A percentile compares a stretch with the other conserved stretches of the same genome.
Conservation (phyloP, 2,113 vertebrate genomes). For the Rynchops niger region DNA sequence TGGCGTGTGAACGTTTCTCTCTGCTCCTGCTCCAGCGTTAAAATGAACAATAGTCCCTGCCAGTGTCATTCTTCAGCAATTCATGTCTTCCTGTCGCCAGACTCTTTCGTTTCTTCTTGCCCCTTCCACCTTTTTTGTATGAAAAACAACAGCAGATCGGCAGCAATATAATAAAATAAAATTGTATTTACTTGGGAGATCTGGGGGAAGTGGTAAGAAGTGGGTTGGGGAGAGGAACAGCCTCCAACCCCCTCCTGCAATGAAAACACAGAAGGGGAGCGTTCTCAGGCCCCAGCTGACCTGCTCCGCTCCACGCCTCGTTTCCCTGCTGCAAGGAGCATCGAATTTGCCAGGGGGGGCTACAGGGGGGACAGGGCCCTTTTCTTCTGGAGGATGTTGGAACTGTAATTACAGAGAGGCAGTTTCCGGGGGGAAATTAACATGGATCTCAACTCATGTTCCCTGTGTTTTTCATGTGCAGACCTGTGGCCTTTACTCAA, state of each 20-base stretch:
- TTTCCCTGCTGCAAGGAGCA: conserved; percentile 35
- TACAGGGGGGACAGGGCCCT: neutral
- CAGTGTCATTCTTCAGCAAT: conserved; percentile 76
- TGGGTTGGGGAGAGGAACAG: neutral
- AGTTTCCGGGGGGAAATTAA: conserved; percentile 50
- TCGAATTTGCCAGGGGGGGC: conserved; percentile 37
- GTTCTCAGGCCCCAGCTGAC: conserved; percentile 73
- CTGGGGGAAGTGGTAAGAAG: neutral
- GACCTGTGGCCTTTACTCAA: conserved; percentile 14
- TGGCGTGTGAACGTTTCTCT: conserved; percentile 82
- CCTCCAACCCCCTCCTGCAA: neutral
- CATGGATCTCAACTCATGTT: conserved; percentile 32
- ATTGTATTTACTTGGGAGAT: conserved; percentile 57
- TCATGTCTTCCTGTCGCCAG: conserved; percentile 68
- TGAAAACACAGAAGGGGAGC: neutral
- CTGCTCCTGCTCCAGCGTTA: conserved; percentile 76
- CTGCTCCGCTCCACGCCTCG: neutral
- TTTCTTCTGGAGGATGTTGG: conserved; percentile 60
- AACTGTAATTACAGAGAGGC: conserved; percentile 50
- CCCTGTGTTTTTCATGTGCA: conserved; percentile 2
- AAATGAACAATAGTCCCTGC: conserved; percentile 83
- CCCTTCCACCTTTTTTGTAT: conserved; percentile 70
- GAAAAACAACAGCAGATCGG: conserved; percentile 59
- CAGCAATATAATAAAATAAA: conserved; percentile 67
- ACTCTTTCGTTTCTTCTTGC: conserved; percentile 63